Conservation (phyloP, 2,888 invertebrate species). For the Coelinius sp. region DNA sequence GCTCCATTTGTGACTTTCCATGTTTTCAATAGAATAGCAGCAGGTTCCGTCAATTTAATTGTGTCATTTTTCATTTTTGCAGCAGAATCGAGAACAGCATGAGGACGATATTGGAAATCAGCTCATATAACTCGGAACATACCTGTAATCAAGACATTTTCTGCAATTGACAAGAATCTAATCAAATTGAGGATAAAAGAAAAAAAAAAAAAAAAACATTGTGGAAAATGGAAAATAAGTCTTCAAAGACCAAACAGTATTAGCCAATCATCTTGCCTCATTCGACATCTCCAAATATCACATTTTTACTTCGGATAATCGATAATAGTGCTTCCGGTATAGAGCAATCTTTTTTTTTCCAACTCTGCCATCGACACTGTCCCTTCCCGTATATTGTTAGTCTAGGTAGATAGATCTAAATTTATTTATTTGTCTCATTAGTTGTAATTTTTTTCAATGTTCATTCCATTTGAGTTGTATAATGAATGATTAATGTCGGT, state of each 20-base stretch:
- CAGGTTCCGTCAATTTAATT: too few species aligned
- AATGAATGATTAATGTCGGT: too few species aligned
- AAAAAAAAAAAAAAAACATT: slow-evolving; percentile 35
- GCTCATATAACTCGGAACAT: slow-evolving; percentile 49
- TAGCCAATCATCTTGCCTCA: slow-evolving; percentile 58
- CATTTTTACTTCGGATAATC: slow-evolving; percentile 23
- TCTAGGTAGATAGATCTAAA: neutral
- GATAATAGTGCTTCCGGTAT: slow-evolving; percentile 5
- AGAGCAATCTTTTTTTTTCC: neutral
- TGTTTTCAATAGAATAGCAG: too few species aligned
- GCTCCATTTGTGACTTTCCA: too few species aligned
- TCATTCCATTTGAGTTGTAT: neutral
- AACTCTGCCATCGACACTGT: neutral
- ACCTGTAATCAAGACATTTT: slow-evolving; percentile 34
- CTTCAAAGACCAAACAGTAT: slow-evolving; percentile 57
- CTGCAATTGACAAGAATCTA: slow-evolving; percentile 15
- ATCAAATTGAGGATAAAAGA: slow-evolving; percentile 9
- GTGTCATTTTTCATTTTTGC: slow-evolving; percentile 30
- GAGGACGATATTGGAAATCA: slow-evolving; percentile 47
- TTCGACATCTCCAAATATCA: slow-evolving; percentile 54
- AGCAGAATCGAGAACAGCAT: slow-evolving; percentile 51
- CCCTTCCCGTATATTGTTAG: too few species aligned
- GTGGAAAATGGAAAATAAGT: slow-evolving; percentile 45
- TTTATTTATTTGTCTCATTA: neutral
- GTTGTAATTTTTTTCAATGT: too few species aligned